Evolutionary conservation across 2,113 vertebrate species (phyloP).

Genomic region (Amphiprion percula): DNA sequence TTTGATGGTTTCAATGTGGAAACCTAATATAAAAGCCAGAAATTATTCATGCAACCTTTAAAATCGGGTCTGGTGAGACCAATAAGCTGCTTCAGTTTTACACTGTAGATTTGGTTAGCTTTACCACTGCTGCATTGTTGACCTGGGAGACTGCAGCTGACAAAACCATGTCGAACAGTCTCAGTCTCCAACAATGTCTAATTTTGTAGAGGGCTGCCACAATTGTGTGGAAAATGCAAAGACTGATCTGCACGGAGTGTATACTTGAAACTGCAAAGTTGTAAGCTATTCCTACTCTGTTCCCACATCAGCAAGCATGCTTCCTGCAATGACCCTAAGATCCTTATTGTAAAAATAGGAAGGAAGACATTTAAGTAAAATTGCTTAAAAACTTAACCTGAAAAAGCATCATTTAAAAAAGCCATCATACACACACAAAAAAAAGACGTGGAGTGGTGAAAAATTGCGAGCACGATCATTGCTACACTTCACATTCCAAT

Average conservation of each 20-base stretch:
- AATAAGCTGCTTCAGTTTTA: conserved; percentile 7
- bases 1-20: not conserved
- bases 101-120: conserved; percentile 29
- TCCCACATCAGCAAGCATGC: conserved; percentile 17
- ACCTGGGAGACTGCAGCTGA: conserved; percentile 38
- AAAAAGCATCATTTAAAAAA: not conserved
- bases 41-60: not conserved
- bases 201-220: conserved; percentile 25
- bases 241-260: conserved; percentile 4
- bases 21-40: conserved; percentile 5
- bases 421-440: not conserved
- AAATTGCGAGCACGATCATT: conserved; percentile 38
- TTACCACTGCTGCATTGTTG: conserved; percentile 33
- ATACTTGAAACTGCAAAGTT: conserved; percentile 42
- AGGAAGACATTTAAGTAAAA: not conserved
- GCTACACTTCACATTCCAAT: conserved; percentile 68
- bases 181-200: conserved; percentile 1
- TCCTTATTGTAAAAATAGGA: not conserved
- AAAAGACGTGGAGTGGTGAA: conserved; percentile 19
- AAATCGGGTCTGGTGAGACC: not conserved
- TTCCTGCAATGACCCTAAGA: conserved; percentile 19
- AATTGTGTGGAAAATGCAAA: conserved; percentile 5
- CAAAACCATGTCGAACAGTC: conserved; percentile 18
- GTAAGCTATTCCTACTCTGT: conserved; percentile 8
- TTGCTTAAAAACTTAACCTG: not conserved